Percentiles rank a stretch among this genome's conserved stretches.
These are phyloP conservation scores for Clarias macrocephalus DNA, from an alignment of 2,113 vertebrate genomes.

Conservation along the genomic window DNA sequence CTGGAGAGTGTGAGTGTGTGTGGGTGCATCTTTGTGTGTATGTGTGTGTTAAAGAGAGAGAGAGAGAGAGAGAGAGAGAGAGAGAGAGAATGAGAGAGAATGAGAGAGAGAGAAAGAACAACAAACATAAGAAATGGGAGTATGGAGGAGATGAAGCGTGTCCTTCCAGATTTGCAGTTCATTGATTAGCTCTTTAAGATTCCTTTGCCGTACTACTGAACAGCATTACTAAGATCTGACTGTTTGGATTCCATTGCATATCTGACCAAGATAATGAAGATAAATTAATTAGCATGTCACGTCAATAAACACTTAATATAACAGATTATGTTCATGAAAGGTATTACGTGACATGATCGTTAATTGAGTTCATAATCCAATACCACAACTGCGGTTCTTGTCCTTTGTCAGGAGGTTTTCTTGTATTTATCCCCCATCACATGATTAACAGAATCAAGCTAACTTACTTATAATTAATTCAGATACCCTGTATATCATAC, in stretches of 20 bases:
- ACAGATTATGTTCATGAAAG: background rate
- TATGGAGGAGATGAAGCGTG: slow-evolving; percentile 33
- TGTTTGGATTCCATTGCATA: background rate
- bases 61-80: slow-evolving; percentile 14
- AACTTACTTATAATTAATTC: background rate
- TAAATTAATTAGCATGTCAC: background rate
- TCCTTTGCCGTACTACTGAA: background rate
- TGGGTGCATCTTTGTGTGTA: background rate
- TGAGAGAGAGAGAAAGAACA: slow-evolving; percentile 8
- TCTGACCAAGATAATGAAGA: background rate
- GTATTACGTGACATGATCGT: background rate
- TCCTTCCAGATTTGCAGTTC: slow-evolving; percentile 21
- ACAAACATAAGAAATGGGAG: background rate
- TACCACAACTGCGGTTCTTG: background rate
- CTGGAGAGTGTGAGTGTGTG: slow-evolving; percentile 21
- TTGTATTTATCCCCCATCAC: background rate
- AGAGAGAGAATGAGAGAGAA: background rate
- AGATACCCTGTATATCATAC: background rate
- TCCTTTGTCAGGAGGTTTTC: background rate
- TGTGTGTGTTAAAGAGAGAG: background rate
- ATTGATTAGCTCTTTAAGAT: slow-evolving; percentile 29
- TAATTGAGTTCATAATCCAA: background rate
- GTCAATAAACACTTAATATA: background rate
- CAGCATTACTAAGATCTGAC: background rate
- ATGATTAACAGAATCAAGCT: background rate